Evolutionary conservation across 1,140 invertebrate genomes (phyloP).

Genomic region (Tetramorium parvispinum): DNA sequence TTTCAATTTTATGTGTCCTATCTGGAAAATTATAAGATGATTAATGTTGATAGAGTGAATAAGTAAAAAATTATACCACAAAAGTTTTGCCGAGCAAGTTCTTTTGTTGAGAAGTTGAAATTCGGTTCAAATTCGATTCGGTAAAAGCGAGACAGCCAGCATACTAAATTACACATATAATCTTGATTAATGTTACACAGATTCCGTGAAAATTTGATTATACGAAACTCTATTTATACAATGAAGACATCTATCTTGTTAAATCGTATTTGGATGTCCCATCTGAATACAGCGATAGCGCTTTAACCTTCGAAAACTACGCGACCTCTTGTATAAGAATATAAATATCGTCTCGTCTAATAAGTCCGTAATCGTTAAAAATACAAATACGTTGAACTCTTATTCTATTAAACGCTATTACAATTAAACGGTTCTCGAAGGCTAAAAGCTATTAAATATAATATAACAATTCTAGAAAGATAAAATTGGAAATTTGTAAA

Average conservation of each 20-base stretch:
- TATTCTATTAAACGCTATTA: constrained; percentile 39
- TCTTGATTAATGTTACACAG: neutral
- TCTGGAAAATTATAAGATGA: neutral
- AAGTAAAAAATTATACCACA: neutral
- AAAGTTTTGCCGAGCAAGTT: neutral
- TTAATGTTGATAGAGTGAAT: neutral
- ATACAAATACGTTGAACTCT: constrained; percentile 17
- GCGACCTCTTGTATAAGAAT: constrained; percentile 23
- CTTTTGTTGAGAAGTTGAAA: neutral
- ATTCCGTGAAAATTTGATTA: constrained; percentile 2
- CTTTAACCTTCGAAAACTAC: constrained; percentile 53
- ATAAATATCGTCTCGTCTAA: constrained; percentile 36
- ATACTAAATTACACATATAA: neutral
- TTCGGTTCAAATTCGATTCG: neutral
- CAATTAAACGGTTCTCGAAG: constrained; percentile 30
- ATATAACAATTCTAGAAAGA: neutral
- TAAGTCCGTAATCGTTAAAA: neutral
- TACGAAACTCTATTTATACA: neutral
- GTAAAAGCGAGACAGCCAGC: neutral
- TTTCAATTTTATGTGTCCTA: constrained; percentile 45
- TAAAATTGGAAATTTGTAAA: constrained; percentile 3
- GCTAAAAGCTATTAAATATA: constrained; percentile 31
- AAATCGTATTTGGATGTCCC: neutral
- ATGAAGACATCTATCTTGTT: neutral
- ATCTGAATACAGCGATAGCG: neutral